Percentiles rank a stretch among this genome's conserved stretches.
These are phyloP conservation scores for Lerista edwardsae DNA, from an alignment of 2,797 vertebrate genomes.

Conservation along the genomic window DNA sequence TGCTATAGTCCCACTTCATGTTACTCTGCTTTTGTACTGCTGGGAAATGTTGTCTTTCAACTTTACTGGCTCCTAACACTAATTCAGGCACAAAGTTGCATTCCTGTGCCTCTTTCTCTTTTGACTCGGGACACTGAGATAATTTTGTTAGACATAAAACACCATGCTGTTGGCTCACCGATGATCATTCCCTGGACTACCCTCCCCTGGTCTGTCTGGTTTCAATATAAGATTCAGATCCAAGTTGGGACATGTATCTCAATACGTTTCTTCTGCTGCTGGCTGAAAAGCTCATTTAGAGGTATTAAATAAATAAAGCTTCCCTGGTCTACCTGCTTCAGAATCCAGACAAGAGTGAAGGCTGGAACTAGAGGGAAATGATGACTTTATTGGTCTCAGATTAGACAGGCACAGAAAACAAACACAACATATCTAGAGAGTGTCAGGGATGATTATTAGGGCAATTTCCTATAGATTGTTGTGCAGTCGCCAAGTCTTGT, in stretches of 20 bases:
- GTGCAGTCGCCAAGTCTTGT: no score
- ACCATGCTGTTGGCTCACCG: constrained; percentile 13
- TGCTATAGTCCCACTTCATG: neutral
- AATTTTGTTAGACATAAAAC: constrained; percentile 31
- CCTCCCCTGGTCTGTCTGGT: neutral
- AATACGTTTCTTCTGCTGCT: neutral
- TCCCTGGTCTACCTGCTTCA: neutral
- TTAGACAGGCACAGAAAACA: neutral
- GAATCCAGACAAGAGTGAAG: neutral
- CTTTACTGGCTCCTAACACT: neutral
- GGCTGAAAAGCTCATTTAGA: neutral
- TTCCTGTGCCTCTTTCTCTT: neutral
- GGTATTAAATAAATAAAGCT: neutral
- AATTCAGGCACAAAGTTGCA: neutral
- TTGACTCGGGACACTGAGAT: neutral
- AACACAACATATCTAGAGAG: neutral
- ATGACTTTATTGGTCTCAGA: neutral
- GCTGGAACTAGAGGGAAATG: neutral
- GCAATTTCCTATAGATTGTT: neutral
- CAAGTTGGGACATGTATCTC: neutral
- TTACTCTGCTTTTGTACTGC: no score
- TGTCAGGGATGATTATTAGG: neutral
- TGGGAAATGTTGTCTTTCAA: neutral
- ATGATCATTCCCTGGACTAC: neutral
- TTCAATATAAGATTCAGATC: neutral